Evolutionary conservation across 2,797 vertebrate genomes (phyloP).

Genomic region (Chelon labrosus): DNA sequence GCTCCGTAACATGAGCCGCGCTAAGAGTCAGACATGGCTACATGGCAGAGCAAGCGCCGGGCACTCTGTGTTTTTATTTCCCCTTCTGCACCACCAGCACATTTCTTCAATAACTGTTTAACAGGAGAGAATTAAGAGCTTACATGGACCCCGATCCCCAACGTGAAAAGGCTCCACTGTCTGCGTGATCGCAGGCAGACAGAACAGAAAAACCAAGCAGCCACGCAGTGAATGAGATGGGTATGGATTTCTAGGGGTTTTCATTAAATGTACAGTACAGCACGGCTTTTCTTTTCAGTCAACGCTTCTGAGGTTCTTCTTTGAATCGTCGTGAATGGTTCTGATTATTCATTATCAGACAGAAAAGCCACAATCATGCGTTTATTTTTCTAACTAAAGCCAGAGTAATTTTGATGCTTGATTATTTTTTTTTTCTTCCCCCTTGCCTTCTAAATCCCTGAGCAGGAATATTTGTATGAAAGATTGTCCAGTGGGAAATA

Average conservation of each 20-base stretch:
- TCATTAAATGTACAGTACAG: conserved; percentile 36
- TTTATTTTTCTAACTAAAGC: conserved; percentile 40
- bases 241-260: conserved; percentile 49
- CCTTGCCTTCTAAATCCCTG: conserved; percentile 73
- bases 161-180: conserved; percentile 78
- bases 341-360: conserved; percentile 21
- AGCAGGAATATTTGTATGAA: conserved; percentile 79
- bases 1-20: conserved; percentile 72
- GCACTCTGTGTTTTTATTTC: conserved; percentile 77
- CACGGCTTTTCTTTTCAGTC: conserved; percentile 27
- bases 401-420: conserved; percentile 53
- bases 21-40: conserved; percentile 70
- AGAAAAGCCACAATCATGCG: neutral
- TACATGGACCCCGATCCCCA: conserved; percentile 75
- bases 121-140: conserved; percentile 82
- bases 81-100: conserved; percentile 78
- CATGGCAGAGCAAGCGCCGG: conserved; percentile 75
- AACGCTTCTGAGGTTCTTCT: neutral
- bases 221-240: conserved; percentile 51
- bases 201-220: conserved; percentile 65
- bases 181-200: conserved; percentile 67
- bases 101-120: conserved; percentile 83
- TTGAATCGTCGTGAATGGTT: neutral
- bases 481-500: conserved; percentile 84
- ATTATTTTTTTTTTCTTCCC: conserved; percentile 12